These are phyloP conservation scores for Nomada ruficornis DNA, from an alignment of 2,888 invertebrate genomes.

Conservation along the genomic window DNA sequence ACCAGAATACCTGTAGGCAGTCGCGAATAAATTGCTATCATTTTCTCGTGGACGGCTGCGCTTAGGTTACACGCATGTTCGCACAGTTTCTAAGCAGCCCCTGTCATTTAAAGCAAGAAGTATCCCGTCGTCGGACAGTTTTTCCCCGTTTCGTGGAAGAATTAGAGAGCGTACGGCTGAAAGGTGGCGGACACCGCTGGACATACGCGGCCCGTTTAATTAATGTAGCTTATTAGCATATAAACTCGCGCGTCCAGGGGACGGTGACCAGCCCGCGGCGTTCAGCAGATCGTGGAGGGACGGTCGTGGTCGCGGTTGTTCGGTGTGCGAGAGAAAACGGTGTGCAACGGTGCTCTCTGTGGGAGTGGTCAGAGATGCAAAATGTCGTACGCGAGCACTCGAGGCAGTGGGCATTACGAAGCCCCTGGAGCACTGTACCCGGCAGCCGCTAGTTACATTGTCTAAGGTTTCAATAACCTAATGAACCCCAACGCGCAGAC, in stretches of 20 bases:
- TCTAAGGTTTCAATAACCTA: conserved; percentile 83
- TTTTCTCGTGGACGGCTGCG: neutral
- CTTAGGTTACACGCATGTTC: neutral
- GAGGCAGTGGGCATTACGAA: conserved; percentile 80
- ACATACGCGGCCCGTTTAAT: conserved; percentile 75
- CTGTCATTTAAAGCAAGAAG: conserved; percentile 25
- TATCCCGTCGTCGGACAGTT: conserved; percentile 24
- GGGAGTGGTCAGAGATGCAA: conserved; percentile 72
- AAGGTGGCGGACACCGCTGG: conserved; percentile 53
- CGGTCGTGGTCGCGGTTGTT: conserved; percentile 47
- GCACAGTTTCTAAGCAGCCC: conserved; percentile 23
- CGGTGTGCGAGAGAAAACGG: conserved; percentile 39
- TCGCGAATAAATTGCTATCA: neutral
- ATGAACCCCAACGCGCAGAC: conserved; percentile 77
- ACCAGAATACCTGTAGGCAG: too few species aligned
- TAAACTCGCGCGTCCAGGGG: conserved; percentile 74
- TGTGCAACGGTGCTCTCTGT: conserved; percentile 14
- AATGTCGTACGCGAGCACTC: conserved; percentile 71
- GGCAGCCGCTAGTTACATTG: conserved; percentile 79
- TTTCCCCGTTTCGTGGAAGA: conserved; percentile 55
- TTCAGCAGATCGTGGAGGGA: conserved; percentile 44
- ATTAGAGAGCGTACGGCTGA: conserved; percentile 57
- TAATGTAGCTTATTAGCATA: conserved; percentile 79
- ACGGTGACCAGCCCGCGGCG: conserved; percentile 64
- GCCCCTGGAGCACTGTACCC: conserved; percentile 78